A percentile compares a stretch with the other conserved stretches of the same genome.
Evolutionary conservation across 2,797 vertebrate species (phyloP).

Genomic region (Gymnothorax javanicus): DNA sequence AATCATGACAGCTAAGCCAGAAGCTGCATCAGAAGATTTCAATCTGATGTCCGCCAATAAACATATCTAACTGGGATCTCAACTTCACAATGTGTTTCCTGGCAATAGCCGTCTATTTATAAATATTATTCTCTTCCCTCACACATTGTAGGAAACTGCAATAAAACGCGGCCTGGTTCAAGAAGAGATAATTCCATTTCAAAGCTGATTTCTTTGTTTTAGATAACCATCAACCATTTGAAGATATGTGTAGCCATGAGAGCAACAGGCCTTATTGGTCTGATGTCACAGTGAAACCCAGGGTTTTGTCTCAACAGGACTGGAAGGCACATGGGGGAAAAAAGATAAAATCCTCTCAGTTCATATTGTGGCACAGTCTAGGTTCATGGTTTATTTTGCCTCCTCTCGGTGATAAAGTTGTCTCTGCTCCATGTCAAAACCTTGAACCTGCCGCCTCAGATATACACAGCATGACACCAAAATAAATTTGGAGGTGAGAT

Average conservation of each 20-base stretch:
- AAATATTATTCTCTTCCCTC: not conserved
- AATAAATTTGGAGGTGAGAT: not conserved
- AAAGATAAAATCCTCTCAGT: not conserved
- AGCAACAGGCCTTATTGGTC: too few relatives aligned
- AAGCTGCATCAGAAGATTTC: not conserved
- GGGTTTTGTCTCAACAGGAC: too few relatives aligned
- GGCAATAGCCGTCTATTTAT: not conserved
- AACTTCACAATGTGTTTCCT: not conserved
- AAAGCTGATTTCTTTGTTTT: not conserved
- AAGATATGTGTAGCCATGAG: too few relatives aligned
- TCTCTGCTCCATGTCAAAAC: constrained; percentile 13
- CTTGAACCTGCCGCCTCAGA: not conserved
- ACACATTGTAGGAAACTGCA: not conserved
- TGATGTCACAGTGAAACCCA: too few relatives aligned
- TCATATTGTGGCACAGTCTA: not conserved
- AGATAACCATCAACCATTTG: too few relatives aligned
- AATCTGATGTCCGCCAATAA: not conserved
- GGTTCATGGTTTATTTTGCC: not conserved
- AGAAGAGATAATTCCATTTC: not conserved
- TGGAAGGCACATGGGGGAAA: too few relatives aligned
- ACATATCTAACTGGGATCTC: not conserved
- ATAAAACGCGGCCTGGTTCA: not conserved
- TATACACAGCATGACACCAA: not conserved
- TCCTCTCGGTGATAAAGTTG: not conserved
- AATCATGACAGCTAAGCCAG: not conserved